These are phyloP conservation scores for Ciona savignyi DNA, from an alignment of 23 tunicate genomes.

Conservation along the genomic window DNA sequence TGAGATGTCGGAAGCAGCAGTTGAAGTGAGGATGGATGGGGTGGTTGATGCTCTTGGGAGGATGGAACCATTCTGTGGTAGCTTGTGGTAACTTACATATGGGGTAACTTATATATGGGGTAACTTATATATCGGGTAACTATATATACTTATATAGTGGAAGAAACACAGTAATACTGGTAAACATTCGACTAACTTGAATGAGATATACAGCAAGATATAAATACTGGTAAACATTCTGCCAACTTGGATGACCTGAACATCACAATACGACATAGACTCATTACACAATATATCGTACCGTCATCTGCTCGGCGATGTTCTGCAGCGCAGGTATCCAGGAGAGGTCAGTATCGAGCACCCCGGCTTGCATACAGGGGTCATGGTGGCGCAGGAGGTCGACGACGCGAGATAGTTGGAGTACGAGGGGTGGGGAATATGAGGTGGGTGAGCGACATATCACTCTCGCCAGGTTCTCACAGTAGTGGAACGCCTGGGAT, in stretches of 20 bases:
- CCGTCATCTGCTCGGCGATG: conserved; percentile 38
- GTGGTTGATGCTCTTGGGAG: background rate
- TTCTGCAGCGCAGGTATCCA: conserved; percentile 41
- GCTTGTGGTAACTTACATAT: too few species aligned
- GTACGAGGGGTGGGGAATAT: conserved; percentile 57
- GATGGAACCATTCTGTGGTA: background rate
- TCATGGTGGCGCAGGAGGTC: conserved; percentile 66
- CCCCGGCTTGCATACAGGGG: conserved; percentile 56
- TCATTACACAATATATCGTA: background rate
- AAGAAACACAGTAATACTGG: too few species aligned
- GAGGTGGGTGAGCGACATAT: conserved; percentile 35
- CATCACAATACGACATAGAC: background rate
- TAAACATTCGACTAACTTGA: too few species aligned
- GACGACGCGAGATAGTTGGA: conserved; percentile 38
- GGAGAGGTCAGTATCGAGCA: conserved; percentile 29
- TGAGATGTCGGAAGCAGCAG: background rate
- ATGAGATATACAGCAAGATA: too few species aligned
- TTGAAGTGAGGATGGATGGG: background rate
- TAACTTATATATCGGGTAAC: too few species aligned
- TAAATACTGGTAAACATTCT: too few species aligned
- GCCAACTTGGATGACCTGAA: too few species aligned
- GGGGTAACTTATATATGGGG: too few species aligned
- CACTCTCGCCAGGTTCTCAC: conserved; percentile 65
- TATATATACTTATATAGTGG: too few species aligned
- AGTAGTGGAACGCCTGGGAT: conserved; percentile 90